Base-by-base conservation (phyloP, 2,113 vertebrate genomes). In the Rhinogobius similis region DNA sequence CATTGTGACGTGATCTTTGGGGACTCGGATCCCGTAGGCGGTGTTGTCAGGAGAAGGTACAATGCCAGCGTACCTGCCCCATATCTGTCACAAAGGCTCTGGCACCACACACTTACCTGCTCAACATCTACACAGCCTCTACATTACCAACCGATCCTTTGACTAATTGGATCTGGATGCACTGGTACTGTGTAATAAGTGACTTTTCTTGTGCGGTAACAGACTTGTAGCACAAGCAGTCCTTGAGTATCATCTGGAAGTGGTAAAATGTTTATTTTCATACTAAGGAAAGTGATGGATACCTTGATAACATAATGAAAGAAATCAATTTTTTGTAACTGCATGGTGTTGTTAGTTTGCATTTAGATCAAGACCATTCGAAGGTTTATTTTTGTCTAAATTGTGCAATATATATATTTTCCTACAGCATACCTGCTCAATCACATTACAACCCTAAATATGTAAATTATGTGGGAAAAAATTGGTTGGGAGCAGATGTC, bases 41-140 rank as follows among this genome's bases (percentile, higher is more conserved):
- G 39, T 69, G 75, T 77, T 84, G 75, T 83, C 82, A 27, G 72
- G 56, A 76, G 62, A 64, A 52, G 59, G 65, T 77, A 62, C 63
- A 68, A 39, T 78, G 59, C 8, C 26, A 59, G 27, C 26, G 56
- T 62, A 81, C 70, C 70, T 79, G 66, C 61, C 79, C 77, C 71
- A 79, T 62, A 84, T 87, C 75, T 77, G 79, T 81, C 87, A 72
- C 68, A 61, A 68, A 29, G 39, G 73, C 52, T 84, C 38, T 68
- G 13, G 62, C 20, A 71, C 12, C 23, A 69, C 73, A 32, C 46
- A 65, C 20, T 56, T 78, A 75, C 68, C 78, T 81, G 78, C 67
- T 72, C 66, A 66, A 59, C 39, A 76, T 73, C 59, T n/a, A 29
- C 32, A 21, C 32, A 53, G 36, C 4, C 18, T 65, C 44, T 44